Base-by-base conservation (phyloP, 2,113 vertebrate genomes). In the Natator depressus region DNA sequence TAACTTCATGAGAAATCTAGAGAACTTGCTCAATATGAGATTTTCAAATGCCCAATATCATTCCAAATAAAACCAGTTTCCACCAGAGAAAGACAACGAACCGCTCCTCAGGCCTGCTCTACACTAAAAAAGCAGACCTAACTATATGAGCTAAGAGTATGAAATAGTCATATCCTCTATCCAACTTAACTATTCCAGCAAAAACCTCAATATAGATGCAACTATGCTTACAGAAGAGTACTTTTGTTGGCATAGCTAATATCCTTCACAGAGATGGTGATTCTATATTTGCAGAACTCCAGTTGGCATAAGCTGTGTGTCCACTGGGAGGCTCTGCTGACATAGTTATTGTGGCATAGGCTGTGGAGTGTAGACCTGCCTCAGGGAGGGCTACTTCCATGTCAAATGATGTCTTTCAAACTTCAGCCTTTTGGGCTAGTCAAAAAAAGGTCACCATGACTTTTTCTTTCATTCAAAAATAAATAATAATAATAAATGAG, bases 81-180 rank as follows among this genome's bases (percentile, higher is more conserved):
- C 85, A 31, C 83, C 46, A 91, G 25, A 62, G 91, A 92, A 95
- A 93, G 35, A 50, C 85, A 62, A 91, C 65, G 81, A 59, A 59
- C 6, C 76, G 47, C 16, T 93, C 84, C 83, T 38, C 35, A n/a
- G 62, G 17, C 62, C 35, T 69, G 31, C 35, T 65, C 16, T 69
- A n/a, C 35, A n/a, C 62, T 69, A n/a, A 69, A n/a, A 59, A 69
- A 69, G 35, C 62, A 69, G 62, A n/a, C 62, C 19, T 19, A n/a
- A 16, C 2, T n/a, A n/a, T 31, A 35, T 19, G 11, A 69, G 13
- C 62, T 14, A 65, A 65, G 31, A 31, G 27, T 62, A 35, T 17
- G 31, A 65, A 35, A 65, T 19, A 35, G n/a, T 65, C 31, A 17
- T 65, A 17, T 14, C 5, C 27, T 29, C 29, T 31, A 62, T 29